Conservation (phyloP, 2,797 vertebrate species). For the Phalloptychus januarius region DNA sequence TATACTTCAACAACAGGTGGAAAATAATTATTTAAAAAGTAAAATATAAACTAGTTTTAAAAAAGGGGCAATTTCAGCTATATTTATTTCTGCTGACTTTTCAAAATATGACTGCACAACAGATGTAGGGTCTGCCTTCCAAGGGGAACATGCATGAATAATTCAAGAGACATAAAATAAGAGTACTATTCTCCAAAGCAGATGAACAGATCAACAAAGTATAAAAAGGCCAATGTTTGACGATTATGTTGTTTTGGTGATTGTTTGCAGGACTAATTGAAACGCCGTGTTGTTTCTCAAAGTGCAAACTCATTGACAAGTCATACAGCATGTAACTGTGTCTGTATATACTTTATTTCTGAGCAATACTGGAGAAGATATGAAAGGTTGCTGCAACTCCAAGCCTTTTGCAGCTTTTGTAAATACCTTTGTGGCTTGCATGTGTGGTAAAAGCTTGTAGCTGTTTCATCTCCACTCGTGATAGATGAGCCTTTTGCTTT, state of each 20-base stretch:
- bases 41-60: background rate
- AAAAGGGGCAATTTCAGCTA: background rate
- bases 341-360: background rate
- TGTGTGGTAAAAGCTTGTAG: constrained; percentile 42
- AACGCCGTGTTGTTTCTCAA: background rate
- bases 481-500: background rate
- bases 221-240: background rate
- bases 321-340: background rate
- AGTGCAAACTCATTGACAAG: background rate
- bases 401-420: constrained; percentile 65
- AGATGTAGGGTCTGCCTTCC: background rate
- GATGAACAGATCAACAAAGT: background rate
- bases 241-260: background rate
- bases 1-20: background rate
- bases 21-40: background rate
- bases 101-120: background rate
- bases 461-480: constrained; percentile 13
- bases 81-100: background rate
- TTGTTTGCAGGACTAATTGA: background rate
- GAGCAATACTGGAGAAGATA: background rate
- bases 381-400: constrained; percentile 17
- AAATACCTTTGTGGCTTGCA: constrained; percentile 32
- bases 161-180: background rate
- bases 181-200: background rate
- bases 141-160: background rate